Evolutionary conservation across 1,140 invertebrate genomes (phyloP).

Genomic region (Oscheius sp.): DNA sequence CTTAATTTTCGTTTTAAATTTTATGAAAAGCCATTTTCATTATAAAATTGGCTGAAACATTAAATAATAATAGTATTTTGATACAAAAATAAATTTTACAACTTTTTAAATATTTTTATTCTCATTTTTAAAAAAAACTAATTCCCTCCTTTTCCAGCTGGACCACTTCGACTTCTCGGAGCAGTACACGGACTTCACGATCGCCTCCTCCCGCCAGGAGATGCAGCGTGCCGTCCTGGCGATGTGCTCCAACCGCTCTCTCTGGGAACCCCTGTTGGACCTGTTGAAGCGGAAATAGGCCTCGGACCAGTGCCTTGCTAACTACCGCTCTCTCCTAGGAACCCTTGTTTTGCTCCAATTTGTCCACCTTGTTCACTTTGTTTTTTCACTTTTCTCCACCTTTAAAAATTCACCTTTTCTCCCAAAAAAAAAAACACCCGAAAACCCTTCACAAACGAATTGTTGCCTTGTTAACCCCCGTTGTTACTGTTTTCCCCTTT

Average conservation of each 20-base stretch:
- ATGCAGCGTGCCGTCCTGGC: slow-evolving; percentile 36
- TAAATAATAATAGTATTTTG: too few species aligned
- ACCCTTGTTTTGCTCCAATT: not conserved
- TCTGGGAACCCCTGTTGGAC: slow-evolving; percentile 21
- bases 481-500: slow-evolving; percentile 19
- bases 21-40: too few species aligned
- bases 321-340: not conserved
- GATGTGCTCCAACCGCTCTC: slow-evolving; percentile 25
- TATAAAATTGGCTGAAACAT: too few species aligned
- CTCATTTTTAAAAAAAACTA: not conserved
- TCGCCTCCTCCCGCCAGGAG: slow-evolving; percentile 7
- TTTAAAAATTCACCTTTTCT: slow-evolving; percentile 7
- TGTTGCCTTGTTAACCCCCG: slow-evolving; percentile 21
- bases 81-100: not conserved
- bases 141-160: slow-evolving; percentile 14
- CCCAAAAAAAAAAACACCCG: slow-evolving; percentile 1
- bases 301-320: not conserved
- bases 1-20: too few species aligned
- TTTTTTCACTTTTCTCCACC: not conserved
- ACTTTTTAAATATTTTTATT: too few species aligned
- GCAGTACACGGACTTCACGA: slow-evolving; percentile 31
- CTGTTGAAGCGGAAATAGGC: slow-evolving; percentile 18
- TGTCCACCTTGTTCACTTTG: too few species aligned
- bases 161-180: slow-evolving; percentile 28
- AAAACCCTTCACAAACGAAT: slow-evolving; percentile 10